Evolutionary conservation across 2,797 vertebrate species (phyloP).

Genomic region (Amblyraja radiata): DNA sequence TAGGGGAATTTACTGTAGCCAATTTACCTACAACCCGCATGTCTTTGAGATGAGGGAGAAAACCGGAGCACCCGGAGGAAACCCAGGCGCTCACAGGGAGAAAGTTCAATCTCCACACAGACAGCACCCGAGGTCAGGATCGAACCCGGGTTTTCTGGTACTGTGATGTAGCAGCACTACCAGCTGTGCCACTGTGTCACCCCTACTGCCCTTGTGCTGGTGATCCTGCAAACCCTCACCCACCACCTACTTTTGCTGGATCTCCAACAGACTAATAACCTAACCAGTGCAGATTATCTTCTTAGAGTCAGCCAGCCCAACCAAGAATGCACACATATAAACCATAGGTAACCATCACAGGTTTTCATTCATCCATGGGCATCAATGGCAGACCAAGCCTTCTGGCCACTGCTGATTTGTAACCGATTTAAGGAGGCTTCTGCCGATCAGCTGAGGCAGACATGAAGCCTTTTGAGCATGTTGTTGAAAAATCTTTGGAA

Average conservation of each 20-base stretch:
- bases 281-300: neutral
- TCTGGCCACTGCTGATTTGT: neutral
- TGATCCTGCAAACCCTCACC: neutral
- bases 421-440: neutral
- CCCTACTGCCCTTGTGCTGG: neutral
- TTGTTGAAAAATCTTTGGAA: neutral
- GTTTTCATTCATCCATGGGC: neutral
- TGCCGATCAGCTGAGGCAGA: neutral
- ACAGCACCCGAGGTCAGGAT: too few relatives aligned
- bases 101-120: too few relatives aligned
- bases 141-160: too few relatives aligned
- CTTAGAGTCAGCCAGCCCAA: too few relatives aligned
- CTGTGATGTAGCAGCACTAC: too few relatives aligned
- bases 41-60: too few relatives aligned
- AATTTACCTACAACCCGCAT: too few relatives aligned
- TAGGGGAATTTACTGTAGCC: too few relatives aligned
- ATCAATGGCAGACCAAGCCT: neutral
- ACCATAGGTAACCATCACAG: neutral
- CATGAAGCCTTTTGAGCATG: neutral
- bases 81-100: too few relatives aligned
- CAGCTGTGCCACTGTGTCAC: too few relatives aligned
- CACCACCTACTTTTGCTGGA: too few relatives aligned
- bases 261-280: neutral
- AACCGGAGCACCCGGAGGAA: too few relatives aligned
- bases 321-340: neutral